Evolutionary conservation across 2,113 vertebrate genomes (phyloP).

Genomic region (Nycticebus coucang): DNA sequence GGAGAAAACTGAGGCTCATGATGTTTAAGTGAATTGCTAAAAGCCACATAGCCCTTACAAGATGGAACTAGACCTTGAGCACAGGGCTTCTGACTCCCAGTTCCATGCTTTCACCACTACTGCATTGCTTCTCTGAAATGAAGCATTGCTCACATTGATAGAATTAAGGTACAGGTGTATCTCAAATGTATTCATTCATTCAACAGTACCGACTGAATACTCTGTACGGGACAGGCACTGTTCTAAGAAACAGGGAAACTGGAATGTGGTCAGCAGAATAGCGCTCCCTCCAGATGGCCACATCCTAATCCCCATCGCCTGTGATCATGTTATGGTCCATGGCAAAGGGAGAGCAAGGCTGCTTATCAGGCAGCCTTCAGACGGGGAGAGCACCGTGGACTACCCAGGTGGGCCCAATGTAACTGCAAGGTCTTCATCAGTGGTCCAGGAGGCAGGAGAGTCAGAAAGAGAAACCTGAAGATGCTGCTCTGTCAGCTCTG

Average conservation of each 20-base stretch:
- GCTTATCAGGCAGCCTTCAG: background rate
- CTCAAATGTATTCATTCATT: background rate
- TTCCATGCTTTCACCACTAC: background rate
- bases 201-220: background rate
- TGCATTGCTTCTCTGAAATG: background rate
- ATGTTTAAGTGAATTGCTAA: background rate
- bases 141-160: background rate
- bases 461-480: background rate
- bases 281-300: background rate
- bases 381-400: background rate
- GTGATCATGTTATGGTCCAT: background rate
- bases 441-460: background rate
- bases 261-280: background rate
- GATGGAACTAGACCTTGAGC: background rate
- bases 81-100: background rate
- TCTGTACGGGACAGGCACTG: background rate
- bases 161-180: background rate
- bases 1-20: background rate
- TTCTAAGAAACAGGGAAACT: background rate
- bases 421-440: background rate
- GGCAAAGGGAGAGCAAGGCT: background rate
- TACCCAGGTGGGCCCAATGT: background rate
- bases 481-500: background rate
- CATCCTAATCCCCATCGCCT: background rate
- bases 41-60: background rate